phyloP scores from a whole-genome alignment of 1,140 invertebrate genomes.

The Drosophila virilis region DNA sequence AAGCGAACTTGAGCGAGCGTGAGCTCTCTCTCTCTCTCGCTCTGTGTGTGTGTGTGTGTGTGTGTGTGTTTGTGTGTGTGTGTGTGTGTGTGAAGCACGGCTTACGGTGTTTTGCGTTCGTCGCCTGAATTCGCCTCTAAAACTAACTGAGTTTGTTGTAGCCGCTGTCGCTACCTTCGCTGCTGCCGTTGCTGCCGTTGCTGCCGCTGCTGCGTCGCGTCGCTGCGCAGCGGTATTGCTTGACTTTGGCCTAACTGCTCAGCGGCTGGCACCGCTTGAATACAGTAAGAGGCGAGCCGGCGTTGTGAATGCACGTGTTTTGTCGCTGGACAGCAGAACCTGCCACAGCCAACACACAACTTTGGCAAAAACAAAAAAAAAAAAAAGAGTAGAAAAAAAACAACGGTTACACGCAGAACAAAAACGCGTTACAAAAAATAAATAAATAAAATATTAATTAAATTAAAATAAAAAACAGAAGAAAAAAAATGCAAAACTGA shows the following conservation, averaged over 20 bases:
- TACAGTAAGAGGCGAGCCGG: slow-evolving; percentile 84
- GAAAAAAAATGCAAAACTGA: slow-evolving; percentile 9
- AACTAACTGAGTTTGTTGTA: slow-evolving; percentile 79
- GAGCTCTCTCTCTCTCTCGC: slow-evolving; percentile 1
- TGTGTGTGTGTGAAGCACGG: slow-evolving; percentile 24
- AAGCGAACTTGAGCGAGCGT: slow-evolving; percentile 60
- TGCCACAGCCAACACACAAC: slow-evolving; percentile 15
- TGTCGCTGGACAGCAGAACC: slow-evolving; percentile 30
- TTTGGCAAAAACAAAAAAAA: slow-evolving; percentile 21
- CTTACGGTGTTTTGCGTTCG: slow-evolving; percentile 80
- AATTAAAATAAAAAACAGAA: slow-evolving; percentile 2
- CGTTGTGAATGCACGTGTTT: slow-evolving; percentile 84
- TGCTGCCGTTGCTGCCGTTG: slow-evolving; percentile 7
- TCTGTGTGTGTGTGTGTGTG: not conserved
- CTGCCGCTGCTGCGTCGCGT: slow-evolving; percentile 14
- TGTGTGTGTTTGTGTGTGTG: not conserved
- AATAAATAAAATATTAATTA: no score
- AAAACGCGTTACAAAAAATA: slow-evolving; percentile 12
- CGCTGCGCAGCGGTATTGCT: slow-evolving; percentile 31
- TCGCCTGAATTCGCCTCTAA: slow-evolving; percentile 47
- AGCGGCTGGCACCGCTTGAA: slow-evolving; percentile 73
- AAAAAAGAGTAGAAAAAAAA: not conserved
- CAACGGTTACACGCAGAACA: slow-evolving; percentile 17
- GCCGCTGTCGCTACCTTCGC: slow-evolving; percentile 34
- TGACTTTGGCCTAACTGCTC: slow-evolving; percentile 84